phyloP scores from a whole-genome alignment of 2,113 vertebrate genomes.

The Neolamprologus hecqui region DNA sequence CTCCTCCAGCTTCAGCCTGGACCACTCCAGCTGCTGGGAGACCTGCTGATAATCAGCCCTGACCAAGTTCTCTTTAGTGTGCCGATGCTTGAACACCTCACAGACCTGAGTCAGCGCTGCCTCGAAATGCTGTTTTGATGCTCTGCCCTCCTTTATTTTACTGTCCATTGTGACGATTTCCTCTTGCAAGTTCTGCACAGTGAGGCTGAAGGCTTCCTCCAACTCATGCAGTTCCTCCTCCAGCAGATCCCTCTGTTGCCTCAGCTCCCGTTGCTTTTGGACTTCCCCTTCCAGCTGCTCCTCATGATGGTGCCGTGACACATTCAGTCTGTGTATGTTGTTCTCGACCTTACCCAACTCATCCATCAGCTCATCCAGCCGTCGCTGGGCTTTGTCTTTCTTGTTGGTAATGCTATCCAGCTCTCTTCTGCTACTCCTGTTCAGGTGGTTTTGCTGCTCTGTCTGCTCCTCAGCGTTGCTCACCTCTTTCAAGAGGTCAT shows the following conservation, averaged over 20 bases:
- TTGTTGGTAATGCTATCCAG: background rate
- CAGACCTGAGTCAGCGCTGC: background rate
- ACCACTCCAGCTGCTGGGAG: constrained; percentile 25
- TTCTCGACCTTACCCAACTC: background rate
- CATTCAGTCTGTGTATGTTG: background rate
- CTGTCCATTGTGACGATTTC: constrained; percentile 5
- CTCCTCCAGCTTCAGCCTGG: constrained; percentile 40
- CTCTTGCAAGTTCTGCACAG: background rate
- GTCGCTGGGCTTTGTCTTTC: background rate
- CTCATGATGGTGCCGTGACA: background rate
- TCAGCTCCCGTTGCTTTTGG: background rate
- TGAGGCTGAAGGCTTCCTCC: background rate
- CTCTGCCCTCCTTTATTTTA: background rate
- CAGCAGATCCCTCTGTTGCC: background rate
- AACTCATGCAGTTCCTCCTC: constrained; percentile 19
- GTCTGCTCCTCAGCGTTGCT: background rate
- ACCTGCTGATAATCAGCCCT: background rate
- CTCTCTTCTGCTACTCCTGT: background rate
- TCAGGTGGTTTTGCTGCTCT: background rate
- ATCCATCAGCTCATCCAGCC: background rate
- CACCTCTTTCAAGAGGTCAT: background rate
- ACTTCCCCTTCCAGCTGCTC: background rate
- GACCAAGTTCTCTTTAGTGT: constrained; percentile 24
- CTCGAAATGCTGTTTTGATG: background rate
- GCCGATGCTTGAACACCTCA: constrained; percentile 16